Evolutionary conservation across 2,113 vertebrate species (phyloP), one percentile per base, ranked within the genome.

Genomic region (Podiceps cristatus): DNA sequence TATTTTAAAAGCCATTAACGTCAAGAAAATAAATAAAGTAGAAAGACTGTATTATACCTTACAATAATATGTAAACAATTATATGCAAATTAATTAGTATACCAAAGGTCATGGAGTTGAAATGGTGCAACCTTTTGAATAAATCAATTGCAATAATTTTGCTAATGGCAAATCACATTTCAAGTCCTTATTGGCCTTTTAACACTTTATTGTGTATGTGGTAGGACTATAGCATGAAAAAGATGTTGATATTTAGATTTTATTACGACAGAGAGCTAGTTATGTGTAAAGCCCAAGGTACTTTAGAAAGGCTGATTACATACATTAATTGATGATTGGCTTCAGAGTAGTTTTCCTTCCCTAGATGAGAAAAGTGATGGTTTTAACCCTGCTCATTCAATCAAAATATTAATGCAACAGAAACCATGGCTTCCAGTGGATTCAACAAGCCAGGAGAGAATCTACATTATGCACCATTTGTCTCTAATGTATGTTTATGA

Each of bases 301-400:
- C 96, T 97, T 97, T 96, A 94, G 97, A 97, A 92, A 95, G 91
- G 85, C 93, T 97, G 96, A 98, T 98, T 98, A 91, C 90, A 96
- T 97, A 88, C 97, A 98, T 97, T 98, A 98, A 98, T 97, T 98
- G 98, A 98, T 98, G 98, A 98, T 98, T 98, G 96, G 78, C 86
- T 98, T 98, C 95, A 96, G 96, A 98, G 98, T 89, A 95, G 93
- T 98, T 97, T 98, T 98, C 89, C 90, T 97, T 93, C 82, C 79
- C 86, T 96, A 93, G 96, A 96, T 96, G 95, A 95, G 96, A 97
- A 97, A 97, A 97, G 91, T 96, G 97, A 95, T 73, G 74, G 81
- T 93, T 97, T 97, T 98, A 97, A 98, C 97, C 96, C 97, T 95
- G 91, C 93, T 97, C 77, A 91, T 98, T 98, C 97, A 97, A 98